Conservation (phyloP, 2,888 invertebrate species). For the Lepidocyrtoides sp. region DNA sequence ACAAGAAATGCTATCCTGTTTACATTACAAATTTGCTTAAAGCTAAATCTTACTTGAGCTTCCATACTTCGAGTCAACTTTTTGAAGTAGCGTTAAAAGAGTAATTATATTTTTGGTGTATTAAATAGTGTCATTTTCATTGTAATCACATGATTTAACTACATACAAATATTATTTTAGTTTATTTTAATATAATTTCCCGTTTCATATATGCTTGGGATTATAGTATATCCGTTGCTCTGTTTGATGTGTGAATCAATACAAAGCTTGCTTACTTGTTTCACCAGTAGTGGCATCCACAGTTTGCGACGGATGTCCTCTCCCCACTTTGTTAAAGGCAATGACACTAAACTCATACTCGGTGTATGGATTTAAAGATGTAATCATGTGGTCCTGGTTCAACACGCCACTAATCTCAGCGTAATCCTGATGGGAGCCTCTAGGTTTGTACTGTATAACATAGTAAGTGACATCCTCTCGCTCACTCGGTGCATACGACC, state of each 20-base stretch:
- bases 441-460: slow-evolving; percentile 98
- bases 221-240: not conserved
- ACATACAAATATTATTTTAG: too few species aligned
- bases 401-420: slow-evolving; percentile 97
- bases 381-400: slow-evolving; percentile 96
- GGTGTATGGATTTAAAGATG: slow-evolving; percentile 96
- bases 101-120: slow-evolving; percentile 14
- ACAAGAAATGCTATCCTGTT: too few species aligned
- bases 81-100: slow-evolving; percentile 74
- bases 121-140: not conserved
- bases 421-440: slow-evolving; percentile 96
- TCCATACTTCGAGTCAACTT: slow-evolving; percentile 84
- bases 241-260: not conserved
- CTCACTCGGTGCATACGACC: slow-evolving; percentile 94
- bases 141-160: not conserved
- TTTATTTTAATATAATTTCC: not conserved
- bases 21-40: too few species aligned
- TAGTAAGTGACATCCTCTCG: slow-evolving; percentile 96
- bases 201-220: too few species aligned
- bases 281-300: slow-evolving; percentile 98
- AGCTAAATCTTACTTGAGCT: slow-evolving; percentile 83
- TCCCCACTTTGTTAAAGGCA: slow-evolving; percentile 97
- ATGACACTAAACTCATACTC: slow-evolving; percentile 98
- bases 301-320: slow-evolving; percentile 95
- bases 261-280: slow-evolving; percentile 90